phyloP scores from a whole-genome alignment of 2,888 invertebrate genomes.

The Carterocephalus palaemon region DNA sequence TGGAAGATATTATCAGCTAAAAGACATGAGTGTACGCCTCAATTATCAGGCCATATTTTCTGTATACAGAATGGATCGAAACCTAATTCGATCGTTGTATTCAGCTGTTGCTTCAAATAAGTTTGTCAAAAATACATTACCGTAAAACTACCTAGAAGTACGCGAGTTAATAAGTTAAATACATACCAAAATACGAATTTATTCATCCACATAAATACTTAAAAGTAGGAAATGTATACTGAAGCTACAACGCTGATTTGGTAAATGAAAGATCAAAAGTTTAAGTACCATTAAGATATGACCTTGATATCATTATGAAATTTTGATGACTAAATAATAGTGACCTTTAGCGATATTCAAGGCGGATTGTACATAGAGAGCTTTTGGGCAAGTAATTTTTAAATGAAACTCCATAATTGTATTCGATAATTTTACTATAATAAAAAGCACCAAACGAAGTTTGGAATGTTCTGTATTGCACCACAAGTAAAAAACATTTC shows the following conservation, averaged over 20 bases:
- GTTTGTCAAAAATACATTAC: constrained; percentile 45
- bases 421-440: constrained; percentile 71
- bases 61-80: no score
- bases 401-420: constrained; percentile 66
- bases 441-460: constrained; percentile 76
- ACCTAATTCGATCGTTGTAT: no score
- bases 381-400: constrained; percentile 48
- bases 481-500: constrained; percentile 59
- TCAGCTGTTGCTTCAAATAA: constrained; percentile 38
- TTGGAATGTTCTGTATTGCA: constrained; percentile 78
- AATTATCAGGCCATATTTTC: no score
- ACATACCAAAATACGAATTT: constrained; percentile 45
- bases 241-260: constrained; percentile 24
- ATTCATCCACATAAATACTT: constrained; percentile 51
- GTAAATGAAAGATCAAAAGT: constrained; percentile 14
- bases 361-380: constrained; percentile 41
- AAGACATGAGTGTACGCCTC: no score
- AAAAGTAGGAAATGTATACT: constrained; percentile 39
- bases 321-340: constrained; percentile 44
- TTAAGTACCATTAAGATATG: constrained; percentile 41
- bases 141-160: constrained; percentile 47
- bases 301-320: constrained; percentile 15
- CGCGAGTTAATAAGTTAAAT: constrained; percentile 60
- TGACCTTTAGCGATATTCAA: constrained; percentile 61
- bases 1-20: no score